A percentile compares a stretch with the other conserved stretches of the same genome.
These are phyloP conservation scores for Triplophysa siluroides DNA, from an alignment of 2,113 vertebrate species.

Conservation along the genomic window DNA sequence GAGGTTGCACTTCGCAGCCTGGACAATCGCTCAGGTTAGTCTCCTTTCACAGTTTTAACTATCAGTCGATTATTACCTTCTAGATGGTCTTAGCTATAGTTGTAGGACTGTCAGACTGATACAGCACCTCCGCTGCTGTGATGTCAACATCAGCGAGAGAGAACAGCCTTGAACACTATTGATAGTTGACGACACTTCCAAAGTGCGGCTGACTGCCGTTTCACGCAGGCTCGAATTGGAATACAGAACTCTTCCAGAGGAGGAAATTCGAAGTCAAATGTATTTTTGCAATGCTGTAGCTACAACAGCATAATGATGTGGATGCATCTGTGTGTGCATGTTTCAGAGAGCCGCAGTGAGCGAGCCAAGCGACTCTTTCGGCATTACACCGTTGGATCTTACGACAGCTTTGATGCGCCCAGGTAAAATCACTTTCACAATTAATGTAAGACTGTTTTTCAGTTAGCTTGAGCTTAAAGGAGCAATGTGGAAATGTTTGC, in stretches of 20 bases:
- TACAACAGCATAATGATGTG: constrained; percentile 41
- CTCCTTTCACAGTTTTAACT: not conserved
- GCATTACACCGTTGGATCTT: constrained; percentile 92
- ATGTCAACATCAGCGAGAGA: not conserved
- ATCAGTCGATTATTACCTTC: not conserved
- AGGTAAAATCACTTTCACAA: constrained; percentile 74
- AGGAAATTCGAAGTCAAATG: constrained; percentile 6
- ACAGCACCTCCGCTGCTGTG: not conserved
- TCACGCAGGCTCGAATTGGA: constrained; percentile 19
- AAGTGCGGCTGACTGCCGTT: constrained; percentile 14
- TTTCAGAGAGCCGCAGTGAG: constrained; percentile 89
- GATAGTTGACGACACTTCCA: constrained; percentile 28
- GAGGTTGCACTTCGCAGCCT: constrained; percentile 86
- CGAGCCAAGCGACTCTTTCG: constrained; percentile 89
- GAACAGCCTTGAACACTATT: constrained; percentile 34
- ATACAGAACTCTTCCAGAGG: not conserved
- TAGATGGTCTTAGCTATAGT: not conserved
- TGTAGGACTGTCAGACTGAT: constrained; percentile 4
- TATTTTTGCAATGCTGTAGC: not conserved
- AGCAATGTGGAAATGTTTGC: too few relatives aligned
- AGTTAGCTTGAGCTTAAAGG: too few relatives aligned
- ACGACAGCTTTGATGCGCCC: constrained; percentile 91
- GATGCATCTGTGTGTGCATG: constrained; percentile 49
- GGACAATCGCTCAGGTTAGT: constrained; percentile 84
- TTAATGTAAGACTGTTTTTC: not conserved